Percentiles rank a stretch among this genome's conserved stretches.
Evolutionary conservation across 2,888 invertebrate genomes (phyloP).

Genomic region (Philereme transversata): DNA sequence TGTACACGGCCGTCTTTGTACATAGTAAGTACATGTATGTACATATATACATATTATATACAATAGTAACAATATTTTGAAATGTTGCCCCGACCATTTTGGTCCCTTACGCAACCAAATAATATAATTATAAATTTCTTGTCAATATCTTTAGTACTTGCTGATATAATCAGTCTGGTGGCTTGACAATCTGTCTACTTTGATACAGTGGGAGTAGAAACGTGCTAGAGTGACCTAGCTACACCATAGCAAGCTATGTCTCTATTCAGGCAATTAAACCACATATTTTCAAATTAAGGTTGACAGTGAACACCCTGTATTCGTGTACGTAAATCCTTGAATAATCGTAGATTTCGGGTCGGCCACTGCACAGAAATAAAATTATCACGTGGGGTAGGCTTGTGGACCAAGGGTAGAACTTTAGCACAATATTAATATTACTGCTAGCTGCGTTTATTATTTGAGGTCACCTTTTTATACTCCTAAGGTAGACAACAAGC

Average conservation of each 20-base stretch:
- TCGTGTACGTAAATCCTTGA: conserved; percentile 66
- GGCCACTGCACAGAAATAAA: conserved; percentile 50
- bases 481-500: no score
- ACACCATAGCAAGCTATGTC: conserved; percentile 9
- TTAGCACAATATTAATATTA: background rate
- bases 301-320: conserved; percentile 48
- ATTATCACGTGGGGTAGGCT: conserved; percentile 55
- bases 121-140: no score
- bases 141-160: no score
- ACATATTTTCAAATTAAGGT: conserved; percentile 78
- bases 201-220: background rate
- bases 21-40: no score
- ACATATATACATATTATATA: no score
- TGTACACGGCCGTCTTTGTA: no score
- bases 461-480: no score
- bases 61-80: no score
- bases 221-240: conserved; percentile 2
- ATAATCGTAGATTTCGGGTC: conserved; percentile 69
- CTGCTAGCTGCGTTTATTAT: no score
- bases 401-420: conserved; percentile 30
- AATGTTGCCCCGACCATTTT: no score
- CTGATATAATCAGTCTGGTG: background rate
- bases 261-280: conserved; percentile 60
- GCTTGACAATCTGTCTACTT: background rate
- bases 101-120: no score